Evolutionary conservation across 2,888 invertebrate species (phyloP), one percentile per base, ranked within the genome.

Genomic region (Acleris emargana): DNA sequence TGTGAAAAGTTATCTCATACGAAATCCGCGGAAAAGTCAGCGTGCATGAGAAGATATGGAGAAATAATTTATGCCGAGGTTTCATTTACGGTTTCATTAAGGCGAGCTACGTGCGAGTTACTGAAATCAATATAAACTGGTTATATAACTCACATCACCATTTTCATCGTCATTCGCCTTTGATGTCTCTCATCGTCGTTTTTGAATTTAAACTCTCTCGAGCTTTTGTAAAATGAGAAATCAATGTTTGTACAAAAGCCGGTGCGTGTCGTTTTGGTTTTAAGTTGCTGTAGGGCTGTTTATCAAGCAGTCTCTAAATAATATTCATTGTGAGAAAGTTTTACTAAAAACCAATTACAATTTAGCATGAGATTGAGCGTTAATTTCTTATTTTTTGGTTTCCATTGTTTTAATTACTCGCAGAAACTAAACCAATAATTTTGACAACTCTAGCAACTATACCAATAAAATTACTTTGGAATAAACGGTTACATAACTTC

Each of bases 41-140:
- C 11, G 42, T 28, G 22, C 51, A 51, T 20, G 25, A 79, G 81
- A 58, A 51, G 43, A 58, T 42, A 80, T 77, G 77, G 73, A 77
- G 82, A 81, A 80, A 86, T 86, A 83, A 87, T 83, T 84, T 86
- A 84, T 85, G 79, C 81, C 75, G 77, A 73, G 73, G 74, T 75
- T 80, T 78, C 80, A 79, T 84, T 86, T 79, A 79, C 75, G 77
- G 81, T 87, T 87, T 87, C 87, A 87, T 87, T 85, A 86, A 74
- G 75, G 76, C 73, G 76, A 77, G 75, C 76, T 55, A 57, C 55
- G 64, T 62, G 77, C 77, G 77, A 88, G 86, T 87, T 84, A 83
- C 85, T 83, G 78, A 80, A 86, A 86, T 87, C 78, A 86, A 80
- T 86, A 87, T 88, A 87, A 88, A 83, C 76, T 80, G 76, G 80